A percentile compares a stretch with the other conserved stretches of the same genome.
These are phyloP conservation scores for Speoplatyrhinus poulsoni DNA, from an alignment of 2,113 vertebrate species.

Conservation along the genomic window DNA sequence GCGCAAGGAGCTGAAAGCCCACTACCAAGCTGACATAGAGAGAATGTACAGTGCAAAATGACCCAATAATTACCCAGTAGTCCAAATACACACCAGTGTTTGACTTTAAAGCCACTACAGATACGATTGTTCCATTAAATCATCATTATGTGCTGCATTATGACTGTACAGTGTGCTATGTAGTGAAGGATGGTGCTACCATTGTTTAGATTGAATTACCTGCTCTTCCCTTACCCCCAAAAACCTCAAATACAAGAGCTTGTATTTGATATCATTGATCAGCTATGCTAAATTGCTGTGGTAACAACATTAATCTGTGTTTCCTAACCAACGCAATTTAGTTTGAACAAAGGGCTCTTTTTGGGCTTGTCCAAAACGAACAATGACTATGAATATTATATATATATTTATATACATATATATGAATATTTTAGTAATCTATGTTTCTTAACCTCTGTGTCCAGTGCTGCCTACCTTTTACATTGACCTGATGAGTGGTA, in stretches of 20 bases:
- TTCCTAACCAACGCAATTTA: no score
- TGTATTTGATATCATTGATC: no score
- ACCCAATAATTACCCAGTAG: not conserved
- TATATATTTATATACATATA: no score
- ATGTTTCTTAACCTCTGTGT: not conserved
- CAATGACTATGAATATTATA: slow-evolving; percentile 58
- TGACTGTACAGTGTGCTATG: no score
- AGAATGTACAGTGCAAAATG: slow-evolving; percentile 88
- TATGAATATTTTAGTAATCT: slow-evolving; percentile 60
- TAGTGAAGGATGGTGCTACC: no score
- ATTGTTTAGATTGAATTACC: not conserved
- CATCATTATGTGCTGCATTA: no score
- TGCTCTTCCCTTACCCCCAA: not conserved
- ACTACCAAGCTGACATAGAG: slow-evolving; percentile 90
- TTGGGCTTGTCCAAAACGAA: slow-evolving; percentile 56
- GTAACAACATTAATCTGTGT: no score
- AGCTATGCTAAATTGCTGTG: no score
- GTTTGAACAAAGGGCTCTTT: not conserved
- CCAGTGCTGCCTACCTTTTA: slow-evolving; percentile 5
- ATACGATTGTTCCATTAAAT: no score
- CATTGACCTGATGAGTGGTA: slow-evolving; percentile 27
- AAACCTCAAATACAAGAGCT: not conserved
- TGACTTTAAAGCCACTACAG: slow-evolving; percentile 11
- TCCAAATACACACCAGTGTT: slow-evolving; percentile 20
- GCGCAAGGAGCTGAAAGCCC: slow-evolving; percentile 88